A percentile compares a stretch with the other conserved stretches of the same genome.
phyloP scores from a whole-genome alignment of 2,888 invertebrate species.

The Cerceris rybyensis region DNA sequence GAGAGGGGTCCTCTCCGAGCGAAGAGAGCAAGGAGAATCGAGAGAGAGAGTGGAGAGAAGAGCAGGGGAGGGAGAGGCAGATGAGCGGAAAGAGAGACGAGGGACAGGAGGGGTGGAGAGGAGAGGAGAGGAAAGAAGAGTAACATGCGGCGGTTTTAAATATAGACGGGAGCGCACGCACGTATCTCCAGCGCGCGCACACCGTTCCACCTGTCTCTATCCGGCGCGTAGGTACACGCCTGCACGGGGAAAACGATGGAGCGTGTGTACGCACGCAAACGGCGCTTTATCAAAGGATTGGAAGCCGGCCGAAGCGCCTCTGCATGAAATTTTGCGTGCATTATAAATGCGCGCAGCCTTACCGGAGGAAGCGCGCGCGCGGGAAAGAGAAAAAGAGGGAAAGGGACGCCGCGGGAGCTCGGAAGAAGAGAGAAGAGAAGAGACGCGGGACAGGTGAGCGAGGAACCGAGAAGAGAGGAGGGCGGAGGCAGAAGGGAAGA shows the following conservation, averaged over 20 bases:
- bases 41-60: conserved; percentile 4
- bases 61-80: conserved; percentile 1
- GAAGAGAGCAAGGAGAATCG: conserved; percentile 27
- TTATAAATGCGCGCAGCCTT: conserved; percentile 76
- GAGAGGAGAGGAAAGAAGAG: conserved; percentile 13
- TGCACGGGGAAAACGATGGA: conserved; percentile 5
- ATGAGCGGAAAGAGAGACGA: background rate
- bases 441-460: conserved; percentile 50
- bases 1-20: background rate
- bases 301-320: conserved; percentile 72
- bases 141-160: conserved; percentile 58
- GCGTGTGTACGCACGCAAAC: conserved; percentile 52
- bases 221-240: conserved; percentile 5
- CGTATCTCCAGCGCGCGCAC: conserved; percentile 14
- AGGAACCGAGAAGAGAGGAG: conserved; percentile 26
- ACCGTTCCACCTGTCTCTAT: conserved; percentile 13
- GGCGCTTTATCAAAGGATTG: conserved; percentile 78
- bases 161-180: conserved; percentile 53
- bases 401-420: conserved; percentile 13
- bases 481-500: conserved; percentile 21
- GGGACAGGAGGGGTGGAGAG: conserved; percentile 5
- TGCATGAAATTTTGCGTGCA: conserved; percentile 81
- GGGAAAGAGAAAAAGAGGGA: conserved; percentile 11
- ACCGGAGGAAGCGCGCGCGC: conserved; percentile 47
- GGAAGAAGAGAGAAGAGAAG: conserved; percentile 42